These are phyloP conservation scores for Phalacrocorax pelagicus DNA, from an alignment of 2,113 vertebrate genomes.

Conservation along the genomic window DNA sequence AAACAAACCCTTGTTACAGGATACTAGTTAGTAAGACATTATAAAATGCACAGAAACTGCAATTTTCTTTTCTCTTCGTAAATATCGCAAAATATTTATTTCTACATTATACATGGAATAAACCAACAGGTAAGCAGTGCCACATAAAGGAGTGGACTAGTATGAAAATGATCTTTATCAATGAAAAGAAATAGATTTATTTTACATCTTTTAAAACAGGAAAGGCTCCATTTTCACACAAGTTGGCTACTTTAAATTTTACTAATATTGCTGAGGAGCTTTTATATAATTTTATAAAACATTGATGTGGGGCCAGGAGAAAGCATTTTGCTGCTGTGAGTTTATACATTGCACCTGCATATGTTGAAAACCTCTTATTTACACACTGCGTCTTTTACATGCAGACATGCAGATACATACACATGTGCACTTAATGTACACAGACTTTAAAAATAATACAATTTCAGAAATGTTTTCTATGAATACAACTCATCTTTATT, in stretches of 20 bases:
- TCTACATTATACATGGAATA: background rate
- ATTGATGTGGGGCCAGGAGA: background rate
- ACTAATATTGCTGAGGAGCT: conserved; percentile 24
- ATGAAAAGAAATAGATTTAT: background rate
- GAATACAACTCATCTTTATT: background rate
- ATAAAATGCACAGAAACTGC: background rate
- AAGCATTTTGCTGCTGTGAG: background rate
- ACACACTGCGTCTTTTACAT: background rate
- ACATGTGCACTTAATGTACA: rapidly evolving
- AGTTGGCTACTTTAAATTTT: conserved; percentile 25
- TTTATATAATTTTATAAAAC: conserved; percentile 50
- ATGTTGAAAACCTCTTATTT: background rate
- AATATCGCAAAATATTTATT: background rate
- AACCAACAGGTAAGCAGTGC: background rate
- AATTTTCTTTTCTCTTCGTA: background rate
- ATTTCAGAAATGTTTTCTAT: background rate
- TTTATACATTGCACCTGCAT: background rate
- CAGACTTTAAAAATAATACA: background rate
- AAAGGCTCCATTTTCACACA: background rate
- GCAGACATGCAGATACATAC: background rate
- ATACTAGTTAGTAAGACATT: background rate
- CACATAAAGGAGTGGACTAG: background rate
- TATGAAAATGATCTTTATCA: background rate
- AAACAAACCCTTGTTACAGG: background rate
- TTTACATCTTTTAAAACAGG: background rate